Conservation (phyloP, 1,140 invertebrate species). For the Lordiphosa mommai region DNA sequence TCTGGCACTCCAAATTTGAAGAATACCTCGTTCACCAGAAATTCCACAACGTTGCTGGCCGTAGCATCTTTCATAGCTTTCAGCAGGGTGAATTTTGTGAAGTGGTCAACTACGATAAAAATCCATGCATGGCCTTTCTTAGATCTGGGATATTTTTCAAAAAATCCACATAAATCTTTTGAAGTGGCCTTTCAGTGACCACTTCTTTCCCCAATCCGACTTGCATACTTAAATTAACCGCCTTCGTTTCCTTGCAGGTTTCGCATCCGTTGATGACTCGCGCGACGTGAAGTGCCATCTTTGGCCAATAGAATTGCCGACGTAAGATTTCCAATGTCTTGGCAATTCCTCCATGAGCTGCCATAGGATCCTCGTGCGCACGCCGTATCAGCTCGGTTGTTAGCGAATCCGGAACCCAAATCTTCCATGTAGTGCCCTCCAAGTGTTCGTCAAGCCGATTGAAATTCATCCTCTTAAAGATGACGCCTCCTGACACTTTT, state of each 20-base stretch:
- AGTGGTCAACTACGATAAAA: constrained; percentile 4
- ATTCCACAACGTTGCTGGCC: not conserved
- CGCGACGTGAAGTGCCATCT: no score
- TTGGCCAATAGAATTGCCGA: no score
- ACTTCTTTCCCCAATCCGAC: not conserved
- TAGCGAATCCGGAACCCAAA: not conserved
- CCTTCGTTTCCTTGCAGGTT: not conserved
- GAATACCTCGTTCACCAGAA: not conserved
- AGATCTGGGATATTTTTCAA: not conserved
- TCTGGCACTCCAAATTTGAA: not conserved
- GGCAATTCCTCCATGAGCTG: no score
- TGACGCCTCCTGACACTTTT: no score
- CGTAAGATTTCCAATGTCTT: no score
- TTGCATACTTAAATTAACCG: not conserved
- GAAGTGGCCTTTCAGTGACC: not conserved
- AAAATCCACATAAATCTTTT: constrained; percentile 1
- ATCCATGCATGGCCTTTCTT: constrained; percentile 1
- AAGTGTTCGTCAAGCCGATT: not conserved
- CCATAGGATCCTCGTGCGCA: not conserved
- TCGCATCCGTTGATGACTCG: not conserved
- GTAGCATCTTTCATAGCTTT: not conserved
- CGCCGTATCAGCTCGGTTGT: not conserved
- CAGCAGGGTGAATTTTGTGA: not conserved
- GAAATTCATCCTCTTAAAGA: no score
- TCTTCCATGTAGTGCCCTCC: not conserved